Evolutionary conservation across 2,888 invertebrate species (phyloP), one percentile per base, ranked within the genome.

Genomic region (Maniola hyperantus): DNA sequence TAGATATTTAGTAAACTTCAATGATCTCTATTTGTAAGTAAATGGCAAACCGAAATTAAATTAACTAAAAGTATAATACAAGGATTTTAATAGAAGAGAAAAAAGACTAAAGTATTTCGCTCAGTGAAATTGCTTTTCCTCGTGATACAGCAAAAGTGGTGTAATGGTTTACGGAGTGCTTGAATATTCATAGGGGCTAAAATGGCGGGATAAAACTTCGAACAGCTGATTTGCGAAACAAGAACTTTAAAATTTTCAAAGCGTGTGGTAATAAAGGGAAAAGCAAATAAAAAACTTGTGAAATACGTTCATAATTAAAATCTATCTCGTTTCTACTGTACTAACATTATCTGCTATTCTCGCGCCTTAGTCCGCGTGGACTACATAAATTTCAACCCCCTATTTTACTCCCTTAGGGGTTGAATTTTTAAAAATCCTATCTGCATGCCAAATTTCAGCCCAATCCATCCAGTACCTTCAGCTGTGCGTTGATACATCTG

Each of bases 181-280:
- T 85, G 83, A 85, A 86, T 87, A 87, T 87, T 85, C 83, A 84
- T 73, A 69, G 70, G 69, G 68, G 76, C 79, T 75, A 62, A 81
- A 80, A 78, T 80, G 80, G 77, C 76, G 79, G 78, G 77, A 83
- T 81, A 82, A 79, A 78, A 79, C 82, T 81, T 84, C 81, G 82
- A 84, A 84, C 82, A 77, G 79, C 77, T 82, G 80, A 81, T 80
- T 79, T 63, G 42, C 42, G 53, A 62, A 44, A 53, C 11, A 62
- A 53, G 34, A 62, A 62, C 26, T 51, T 53, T 50, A 34, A 59
- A 59, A 34, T 59, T 59, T 59, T 61, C 11, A 61, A 34, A 59
- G 34, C 34, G 34, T 26, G 20, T 59, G 26, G 57, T 44, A 42
- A 33, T 18, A 33, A 59, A n/a, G 18, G 48, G 0, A 6, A 18